These are phyloP conservation scores for Cyclargus thomasi DNA, from an alignment of 1,140 invertebrate genomes.

Conservation along the genomic window DNA sequence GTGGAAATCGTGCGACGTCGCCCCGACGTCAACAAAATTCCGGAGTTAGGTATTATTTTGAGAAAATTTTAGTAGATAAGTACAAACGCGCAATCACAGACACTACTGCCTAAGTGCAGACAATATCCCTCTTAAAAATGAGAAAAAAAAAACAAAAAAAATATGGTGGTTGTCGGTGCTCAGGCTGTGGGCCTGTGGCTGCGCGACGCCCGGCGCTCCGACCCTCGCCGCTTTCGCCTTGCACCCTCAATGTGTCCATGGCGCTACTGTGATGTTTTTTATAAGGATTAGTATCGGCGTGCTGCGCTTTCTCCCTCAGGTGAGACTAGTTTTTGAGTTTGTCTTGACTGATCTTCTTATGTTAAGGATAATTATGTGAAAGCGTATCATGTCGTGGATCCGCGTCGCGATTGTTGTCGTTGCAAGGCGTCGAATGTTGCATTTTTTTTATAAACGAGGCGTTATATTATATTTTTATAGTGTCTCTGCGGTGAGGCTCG, in stretches of 20 bases:
- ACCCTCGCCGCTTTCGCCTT: constrained; percentile 38
- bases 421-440: constrained; percentile 48
- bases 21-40: constrained; percentile 57
- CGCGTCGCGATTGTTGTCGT: constrained; percentile 30
- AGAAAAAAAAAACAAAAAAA: constrained; percentile 53
- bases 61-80: constrained; percentile 72
- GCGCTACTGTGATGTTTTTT: constrained; percentile 38
- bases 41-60: constrained; percentile 73
- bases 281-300: constrained; percentile 26
- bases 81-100: constrained; percentile 33
- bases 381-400: constrained; percentile 20
- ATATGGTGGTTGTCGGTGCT: constrained; percentile 29
- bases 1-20: constrained; percentile 31
- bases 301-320: constrained; percentile 29
- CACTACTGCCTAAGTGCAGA: constrained; percentile 27
- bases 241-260: constrained; percentile 31
- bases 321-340: constrained; percentile 33
- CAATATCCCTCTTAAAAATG: constrained; percentile 38
- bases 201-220: constrained; percentile 38
- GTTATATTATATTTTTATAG: constrained; percentile 56
- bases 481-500: constrained; percentile 39
- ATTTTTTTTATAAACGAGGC: constrained; percentile 63
- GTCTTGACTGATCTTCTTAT: constrained; percentile 30
- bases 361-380: constrained; percentile 28
- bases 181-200: constrained; percentile 28